phyloP scores from a whole-genome alignment of 2,797 vertebrate genomes.

The Sternotherus odoratus region DNA sequence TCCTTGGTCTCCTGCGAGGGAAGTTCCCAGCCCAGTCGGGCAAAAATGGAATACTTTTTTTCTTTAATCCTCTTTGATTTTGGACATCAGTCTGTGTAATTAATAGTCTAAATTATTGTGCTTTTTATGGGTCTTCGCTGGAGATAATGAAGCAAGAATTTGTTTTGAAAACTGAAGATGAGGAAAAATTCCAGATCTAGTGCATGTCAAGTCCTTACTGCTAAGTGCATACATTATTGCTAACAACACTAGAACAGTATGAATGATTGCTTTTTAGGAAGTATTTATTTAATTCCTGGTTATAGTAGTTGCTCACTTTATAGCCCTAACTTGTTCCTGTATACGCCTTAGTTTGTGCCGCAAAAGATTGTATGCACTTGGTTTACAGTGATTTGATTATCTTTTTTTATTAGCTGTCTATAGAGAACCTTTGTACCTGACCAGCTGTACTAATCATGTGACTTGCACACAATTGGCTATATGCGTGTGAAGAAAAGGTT shows the following conservation, averaged over 20 bases:
- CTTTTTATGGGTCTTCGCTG: constrained; percentile 41
- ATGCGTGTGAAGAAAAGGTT: fast-evolving
- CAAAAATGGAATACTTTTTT: background rate
- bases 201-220: background rate
- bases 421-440: background rate
- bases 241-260: fast-evolving
- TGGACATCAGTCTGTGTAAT: background rate
- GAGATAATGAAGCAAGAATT: constrained; percentile 42
- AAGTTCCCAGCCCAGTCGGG: constrained; percentile 3
- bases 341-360: background rate
- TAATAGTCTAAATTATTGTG: background rate
- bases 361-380: background rate
- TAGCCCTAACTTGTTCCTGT: background rate
- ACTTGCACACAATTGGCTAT: background rate
- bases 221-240: background rate
- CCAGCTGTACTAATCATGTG: background rate
- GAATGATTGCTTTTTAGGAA: background rate
- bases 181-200: constrained; percentile 6
- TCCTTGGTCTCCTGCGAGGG: constrained; percentile 10
- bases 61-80: constrained; percentile 1
- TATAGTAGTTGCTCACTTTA: background rate
- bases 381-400: background rate
- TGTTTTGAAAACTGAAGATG: background rate
- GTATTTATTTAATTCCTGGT: fast-evolving
- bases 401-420: background rate